Base-by-base conservation (phyloP, 1,140 invertebrate species). In the Chironomus striatipennis region DNA sequence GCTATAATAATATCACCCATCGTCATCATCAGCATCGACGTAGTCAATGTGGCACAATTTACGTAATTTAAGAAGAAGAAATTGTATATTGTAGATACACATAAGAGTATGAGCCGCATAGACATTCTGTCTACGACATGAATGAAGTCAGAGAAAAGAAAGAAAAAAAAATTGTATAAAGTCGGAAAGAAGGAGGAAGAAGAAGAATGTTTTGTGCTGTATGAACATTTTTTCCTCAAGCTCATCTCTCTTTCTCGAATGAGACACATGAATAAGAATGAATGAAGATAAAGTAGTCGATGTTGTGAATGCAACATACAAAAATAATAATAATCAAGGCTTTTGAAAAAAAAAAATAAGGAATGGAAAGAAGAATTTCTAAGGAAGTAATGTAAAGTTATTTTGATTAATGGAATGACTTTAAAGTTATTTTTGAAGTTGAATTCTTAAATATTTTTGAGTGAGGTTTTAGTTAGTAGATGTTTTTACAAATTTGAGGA, bases 1-100 rank as follows among this genome's bases (percentile, higher is more conserved):
- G 24, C 24, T 34, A 34, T 34, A 34, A 34, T 34, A 15, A 57
- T 57, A 57, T 57, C 47, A n/a, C n/a, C 12, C 4, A n/a, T 57
- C 47, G 47, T 57, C 24, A 34, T 34, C 24, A 34, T 34, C 24
- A 34, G 1, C 24, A 34, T 1, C 24, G 5, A 34, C 24, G 24
- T 34, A 34, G 24, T 34, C 24, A 34, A 34, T 34, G 24, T 34
- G 24, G 24, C 24, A 34, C 24, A 10, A n/a, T 57, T 57, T 57
- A 57, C 47, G 47, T 57, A 57, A 57, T 57, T n/a, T 57, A n/a
- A 57, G n/a, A 57, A 57, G 47, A 57, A n/a, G n/a, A 57, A 57
- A 1, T 34, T 34, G n/a, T n/a, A n/a, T n/a, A n/a, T 34, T 34
- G 24, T 34, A 34, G 24, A 34, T 34, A 34, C 24, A 34, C 24